These are phyloP conservation scores for Cololabis saira DNA, from an alignment of 2,113 vertebrate genomes.

Conservation along the genomic window DNA sequence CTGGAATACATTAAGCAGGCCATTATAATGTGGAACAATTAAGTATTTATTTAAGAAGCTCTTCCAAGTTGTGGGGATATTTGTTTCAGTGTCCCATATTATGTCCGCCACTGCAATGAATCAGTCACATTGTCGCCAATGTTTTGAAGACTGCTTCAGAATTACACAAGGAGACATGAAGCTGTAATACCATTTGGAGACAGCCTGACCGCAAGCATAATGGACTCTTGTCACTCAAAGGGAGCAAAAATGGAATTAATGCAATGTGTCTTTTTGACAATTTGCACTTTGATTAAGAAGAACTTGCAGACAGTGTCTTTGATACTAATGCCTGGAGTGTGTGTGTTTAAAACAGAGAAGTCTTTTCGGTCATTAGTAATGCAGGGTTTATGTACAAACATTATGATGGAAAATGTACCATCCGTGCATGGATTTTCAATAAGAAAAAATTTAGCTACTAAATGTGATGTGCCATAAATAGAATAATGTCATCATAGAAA, in stretches of 20 bases:
- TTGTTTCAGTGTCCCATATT: constrained; percentile 19
- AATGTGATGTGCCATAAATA: constrained; percentile 26
- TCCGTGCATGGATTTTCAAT: constrained; percentile 32
- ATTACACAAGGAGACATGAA: constrained; percentile 76
- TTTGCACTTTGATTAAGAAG: constrained; percentile 79
- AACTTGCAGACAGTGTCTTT: constrained; percentile 61
- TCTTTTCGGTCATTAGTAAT: constrained; percentile 8
- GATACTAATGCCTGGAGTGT: constrained; percentile 66
- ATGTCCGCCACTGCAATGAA: constrained; percentile 45
- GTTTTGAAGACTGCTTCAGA: constrained; percentile 55
- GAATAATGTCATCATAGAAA: constrained; percentile 31
- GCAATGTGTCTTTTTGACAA: constrained; percentile 80
- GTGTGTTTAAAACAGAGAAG: constrained; percentile 58
- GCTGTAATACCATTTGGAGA: constrained; percentile 77
- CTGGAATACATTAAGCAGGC: too few relatives aligned
- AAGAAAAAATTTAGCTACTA: constrained; percentile 44
- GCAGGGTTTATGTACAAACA: constrained; percentile 36
- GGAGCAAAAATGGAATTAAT: constrained; percentile 81
- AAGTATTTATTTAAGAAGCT: neutral
- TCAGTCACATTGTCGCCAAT: constrained; percentile 54
- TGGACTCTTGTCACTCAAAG: constrained; percentile 79
- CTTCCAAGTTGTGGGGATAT: constrained; percentile 12
- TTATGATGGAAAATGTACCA: constrained; percentile 9
- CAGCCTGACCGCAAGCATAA: constrained; percentile 74
- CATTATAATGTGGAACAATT: neutral